These are phyloP conservation scores for Drymonia ruficornis DNA, from an alignment of 2,888 invertebrate genomes.

Conservation along the genomic window DNA sequence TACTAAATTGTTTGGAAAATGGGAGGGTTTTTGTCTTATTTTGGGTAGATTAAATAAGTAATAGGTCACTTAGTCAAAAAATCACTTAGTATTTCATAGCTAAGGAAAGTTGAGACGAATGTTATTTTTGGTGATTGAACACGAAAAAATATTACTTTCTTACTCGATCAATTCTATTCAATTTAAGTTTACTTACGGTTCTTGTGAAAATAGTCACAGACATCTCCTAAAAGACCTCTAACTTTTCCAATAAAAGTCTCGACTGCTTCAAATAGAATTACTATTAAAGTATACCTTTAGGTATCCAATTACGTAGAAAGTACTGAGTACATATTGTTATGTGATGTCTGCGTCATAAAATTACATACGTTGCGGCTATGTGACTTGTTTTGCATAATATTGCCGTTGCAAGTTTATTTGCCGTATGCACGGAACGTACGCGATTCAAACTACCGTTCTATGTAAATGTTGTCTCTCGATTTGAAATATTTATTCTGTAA, in stretches of 20 bases:
- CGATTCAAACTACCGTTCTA: neutral
- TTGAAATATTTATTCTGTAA: neutral
- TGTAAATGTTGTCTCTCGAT: neutral
- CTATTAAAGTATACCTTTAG: neutral
- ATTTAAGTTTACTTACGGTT: neutral
- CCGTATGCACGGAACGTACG: neutral
- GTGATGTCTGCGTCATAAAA: neutral
- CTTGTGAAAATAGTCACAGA: neutral
- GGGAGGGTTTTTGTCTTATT: neutral
- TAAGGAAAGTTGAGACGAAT: too few species aligned
- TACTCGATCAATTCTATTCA: neutral
- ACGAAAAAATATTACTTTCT: neutral
- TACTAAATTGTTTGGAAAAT: neutral
- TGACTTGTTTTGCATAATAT: neutral
- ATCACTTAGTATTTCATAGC: too few species aligned
- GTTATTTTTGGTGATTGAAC: neutral
- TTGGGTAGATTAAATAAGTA: too few species aligned
- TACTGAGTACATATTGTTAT: neutral
- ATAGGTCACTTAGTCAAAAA: too few species aligned
- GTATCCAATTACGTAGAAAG: neutral
- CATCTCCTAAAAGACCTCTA: neutral
- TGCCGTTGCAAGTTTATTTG: neutral
- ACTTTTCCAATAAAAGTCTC: neutral
- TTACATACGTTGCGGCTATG: neutral
- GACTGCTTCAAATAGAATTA: neutral